Evolutionary conservation across 2,797 vertebrate species (phyloP).

Genomic region (Ficedula albicollis): DNA sequence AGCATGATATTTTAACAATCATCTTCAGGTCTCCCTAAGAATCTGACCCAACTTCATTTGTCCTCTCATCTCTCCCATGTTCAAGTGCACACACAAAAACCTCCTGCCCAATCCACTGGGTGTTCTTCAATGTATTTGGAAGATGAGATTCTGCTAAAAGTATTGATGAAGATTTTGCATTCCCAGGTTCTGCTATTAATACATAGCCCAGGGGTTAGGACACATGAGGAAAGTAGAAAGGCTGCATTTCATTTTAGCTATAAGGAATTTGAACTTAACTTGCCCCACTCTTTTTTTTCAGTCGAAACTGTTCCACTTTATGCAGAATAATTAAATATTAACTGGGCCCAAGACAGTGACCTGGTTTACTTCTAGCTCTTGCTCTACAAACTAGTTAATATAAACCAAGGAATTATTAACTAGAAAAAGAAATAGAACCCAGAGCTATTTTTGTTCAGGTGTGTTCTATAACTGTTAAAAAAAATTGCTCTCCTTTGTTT

Average conservation of each 20-base stretch:
- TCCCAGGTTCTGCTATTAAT: neutral
- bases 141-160: neutral
- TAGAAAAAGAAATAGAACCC: neutral
- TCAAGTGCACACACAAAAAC: neutral
- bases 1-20: neutral
- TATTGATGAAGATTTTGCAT: neutral
- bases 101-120: neutral
- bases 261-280: neutral
- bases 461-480: neutral
- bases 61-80: neutral
- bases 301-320: neutral
- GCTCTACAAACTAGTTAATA: neutral
- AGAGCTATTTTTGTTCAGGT: neutral
- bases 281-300: fast-evolving
- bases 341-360: neutral
- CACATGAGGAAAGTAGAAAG: neutral
- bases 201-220: neutral
- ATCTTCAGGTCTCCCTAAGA: neutral
- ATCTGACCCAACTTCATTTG: neutral
- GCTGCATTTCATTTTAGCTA: neutral
- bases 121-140: neutral
- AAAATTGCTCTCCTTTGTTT: neutral
- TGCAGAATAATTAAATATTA: neutral
- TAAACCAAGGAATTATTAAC: neutral
- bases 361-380: neutral